These are phyloP conservation scores for Diceros bicornis DNA, from an alignment of 2,797 vertebrate species.

Conservation along the genomic window DNA sequence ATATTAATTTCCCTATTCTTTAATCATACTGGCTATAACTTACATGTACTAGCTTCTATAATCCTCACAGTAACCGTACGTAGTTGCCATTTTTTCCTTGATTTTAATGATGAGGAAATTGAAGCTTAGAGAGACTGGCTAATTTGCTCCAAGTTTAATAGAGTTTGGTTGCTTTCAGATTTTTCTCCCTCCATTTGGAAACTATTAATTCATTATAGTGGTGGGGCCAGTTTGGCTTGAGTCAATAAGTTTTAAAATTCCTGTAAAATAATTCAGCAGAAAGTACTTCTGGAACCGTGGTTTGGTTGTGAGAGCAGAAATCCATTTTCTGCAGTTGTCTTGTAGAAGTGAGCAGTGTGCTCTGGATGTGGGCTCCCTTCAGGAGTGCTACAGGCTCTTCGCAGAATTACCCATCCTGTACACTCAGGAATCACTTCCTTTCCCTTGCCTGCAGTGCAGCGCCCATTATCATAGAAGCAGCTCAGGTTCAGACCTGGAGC, in stretches of 20 bases:
- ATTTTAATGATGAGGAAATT: constrained; percentile 56
- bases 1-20: constrained; percentile 50
- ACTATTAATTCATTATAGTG: not conserved
- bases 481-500: constrained; percentile 52
- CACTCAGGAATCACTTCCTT: constrained; percentile 49
- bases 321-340: not conserved
- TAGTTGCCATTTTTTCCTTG: not conserved
- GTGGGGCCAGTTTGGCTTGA: not conserved
- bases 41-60: not conserved
- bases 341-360: not conserved
- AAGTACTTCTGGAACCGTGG: not conserved
- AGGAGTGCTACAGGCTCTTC: constrained; percentile 61
- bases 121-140: constrained; percentile 36
- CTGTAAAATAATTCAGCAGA: not conserved
- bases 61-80: not conserved
- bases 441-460: constrained; percentile 19
- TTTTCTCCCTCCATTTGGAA: not conserved
- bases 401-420: constrained; percentile 61
- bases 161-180: constrained; percentile 20
- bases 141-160: constrained; percentile 50
- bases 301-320: not conserved
- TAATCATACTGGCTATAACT: constrained; percentile 16
- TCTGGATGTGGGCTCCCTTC: constrained; percentile 52
- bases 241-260: not conserved
- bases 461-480: constrained; percentile 46